Base-by-base conservation (phyloP, 2,888 invertebrate species). In the Nasonia oneida region DNA sequence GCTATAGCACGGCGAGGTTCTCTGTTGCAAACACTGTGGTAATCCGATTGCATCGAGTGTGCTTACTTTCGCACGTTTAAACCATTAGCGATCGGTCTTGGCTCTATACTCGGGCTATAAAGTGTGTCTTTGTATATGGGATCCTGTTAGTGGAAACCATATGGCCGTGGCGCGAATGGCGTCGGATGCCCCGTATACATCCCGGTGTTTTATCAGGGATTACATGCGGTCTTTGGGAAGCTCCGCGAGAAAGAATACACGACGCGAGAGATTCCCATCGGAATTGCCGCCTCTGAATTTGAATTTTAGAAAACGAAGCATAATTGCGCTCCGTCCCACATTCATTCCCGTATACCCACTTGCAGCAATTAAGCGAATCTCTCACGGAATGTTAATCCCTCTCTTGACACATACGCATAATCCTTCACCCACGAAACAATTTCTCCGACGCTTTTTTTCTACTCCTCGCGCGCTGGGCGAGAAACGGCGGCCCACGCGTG, bases 11-110 rank as follows among this genome's bases (percentile, higher is more conserved):
- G 57, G 39, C 73, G 37, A 1, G 2, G n/a, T 8, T 4, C 8
- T 37, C 14, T 42, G 18, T 39, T 67, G 67, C 67, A 29, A 67
- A 67, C 33, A 67, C 67, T 67, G 67, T 29, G 12, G 67, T 91
- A 91, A 91, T 91, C 91, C 89, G 91, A 91, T 91, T 90, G 90
- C 87, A 81, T 89, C 85, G 87, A 90, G 91, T 90, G 91, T 75
- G 90, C 90, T 92, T 90, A 90, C 89, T 91, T 91, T 91, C 91
- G 92, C 92, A 91, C 91, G 91, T 91, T 92, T 90, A 90, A 89
- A 86, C 91, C 87, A 91, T 92, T 90, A 91, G 85, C 85, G 87
- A 15, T n/a, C 23, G 57, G 57, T n/a, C 57, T 61, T n/a, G 57
- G 18, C 81, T 18, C 29, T 29, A 29, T 1, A 37, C 74, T 42